These are phyloP conservation scores for Drosophila athabasca DNA, from an alignment of 1,140 invertebrate genomes.

Conservation along the genomic window DNA sequence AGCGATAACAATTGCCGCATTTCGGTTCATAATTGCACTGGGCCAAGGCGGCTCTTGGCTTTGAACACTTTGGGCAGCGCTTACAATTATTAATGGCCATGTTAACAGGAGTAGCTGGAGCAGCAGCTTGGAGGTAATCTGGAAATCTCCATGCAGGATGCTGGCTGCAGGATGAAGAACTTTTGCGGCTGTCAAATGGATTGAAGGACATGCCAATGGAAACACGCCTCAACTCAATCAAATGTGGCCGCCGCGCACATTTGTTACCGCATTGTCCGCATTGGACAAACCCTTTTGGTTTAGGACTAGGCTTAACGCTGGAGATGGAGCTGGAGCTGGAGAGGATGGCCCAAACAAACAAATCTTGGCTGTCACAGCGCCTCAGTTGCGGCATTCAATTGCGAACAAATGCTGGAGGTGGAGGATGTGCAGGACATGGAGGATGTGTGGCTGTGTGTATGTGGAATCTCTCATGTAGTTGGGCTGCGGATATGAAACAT, in stretches of 20 bases:
- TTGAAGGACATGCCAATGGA: slow-evolving; percentile 55
- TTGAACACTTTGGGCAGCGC: slow-evolving; percentile 25
- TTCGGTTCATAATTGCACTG: slow-evolving; percentile 32
- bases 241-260: slow-evolving; percentile 12
- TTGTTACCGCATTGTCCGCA: slow-evolving; percentile 28
- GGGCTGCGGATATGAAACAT: slow-evolving; percentile 80
- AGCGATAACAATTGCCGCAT: slow-evolving; percentile 15
- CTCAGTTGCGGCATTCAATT: slow-evolving; percentile 59
- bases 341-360: slow-evolving; percentile 49
- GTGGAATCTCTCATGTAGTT: slow-evolving; percentile 41
- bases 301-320: slow-evolving; percentile 12
- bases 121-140: not conserved
- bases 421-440: not conserved
- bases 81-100: slow-evolving; percentile 39
- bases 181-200: slow-evolving; percentile 48
- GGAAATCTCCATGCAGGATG: slow-evolving; percentile 4
- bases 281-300: slow-evolving; percentile 51
- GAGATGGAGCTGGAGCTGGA: too few relatives aligned
- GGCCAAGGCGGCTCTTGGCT: slow-evolving; percentile 3
- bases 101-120: slow-evolving; percentile 22
- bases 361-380: slow-evolving; percentile 70
- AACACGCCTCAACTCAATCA: slow-evolving; percentile 59
- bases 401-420: not conserved
- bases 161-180: slow-evolving; percentile 9
- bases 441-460: slow-evolving; percentile 24